Evolutionary conservation across 2,888 invertebrate species (phyloP).

Genomic region (Chirona hameri): DNA sequence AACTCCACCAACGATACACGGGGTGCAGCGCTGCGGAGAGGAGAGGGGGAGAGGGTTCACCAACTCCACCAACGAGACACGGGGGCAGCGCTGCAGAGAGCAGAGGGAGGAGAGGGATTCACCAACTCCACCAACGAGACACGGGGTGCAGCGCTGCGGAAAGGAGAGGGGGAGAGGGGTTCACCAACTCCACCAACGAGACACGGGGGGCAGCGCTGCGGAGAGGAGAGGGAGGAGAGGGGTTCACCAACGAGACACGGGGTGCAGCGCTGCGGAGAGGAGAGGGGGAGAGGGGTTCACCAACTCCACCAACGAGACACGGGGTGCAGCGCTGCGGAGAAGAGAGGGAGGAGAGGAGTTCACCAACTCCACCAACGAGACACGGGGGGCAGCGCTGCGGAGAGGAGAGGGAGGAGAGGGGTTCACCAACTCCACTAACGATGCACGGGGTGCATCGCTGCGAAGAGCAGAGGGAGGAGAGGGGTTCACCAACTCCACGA

Average conservation of each 20-base stretch:
- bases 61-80: no score
- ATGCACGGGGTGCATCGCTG: slow-evolving; percentile 47
- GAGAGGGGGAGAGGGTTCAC: neutral
- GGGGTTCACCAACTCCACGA: no score
- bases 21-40: slow-evolving; percentile 49
- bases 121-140: no score
- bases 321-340: slow-evolving; percentile 48
- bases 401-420: neutral
- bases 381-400: slow-evolving; percentile 48
- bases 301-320: no score
- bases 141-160: slow-evolving; percentile 48
- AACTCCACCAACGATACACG: no score
- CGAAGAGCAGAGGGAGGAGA: slow-evolving; percentile 34
- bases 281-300: neutral
- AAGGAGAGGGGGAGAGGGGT: neutral
- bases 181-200: no score
- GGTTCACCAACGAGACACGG: no score
- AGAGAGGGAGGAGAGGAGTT: neutral
- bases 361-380: no score
- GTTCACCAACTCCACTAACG: no score
- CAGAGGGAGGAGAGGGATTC: neutral
- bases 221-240: slow-evolving; percentile 28
- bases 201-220: slow-evolving; percentile 48
- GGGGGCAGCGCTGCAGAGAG: slow-evolving; percentile 49
- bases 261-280: slow-evolving; percentile 49